These are phyloP conservation scores for Drosophila imparisetae DNA, from an alignment of 2,888 invertebrate species.

Conservation along the genomic window DNA sequence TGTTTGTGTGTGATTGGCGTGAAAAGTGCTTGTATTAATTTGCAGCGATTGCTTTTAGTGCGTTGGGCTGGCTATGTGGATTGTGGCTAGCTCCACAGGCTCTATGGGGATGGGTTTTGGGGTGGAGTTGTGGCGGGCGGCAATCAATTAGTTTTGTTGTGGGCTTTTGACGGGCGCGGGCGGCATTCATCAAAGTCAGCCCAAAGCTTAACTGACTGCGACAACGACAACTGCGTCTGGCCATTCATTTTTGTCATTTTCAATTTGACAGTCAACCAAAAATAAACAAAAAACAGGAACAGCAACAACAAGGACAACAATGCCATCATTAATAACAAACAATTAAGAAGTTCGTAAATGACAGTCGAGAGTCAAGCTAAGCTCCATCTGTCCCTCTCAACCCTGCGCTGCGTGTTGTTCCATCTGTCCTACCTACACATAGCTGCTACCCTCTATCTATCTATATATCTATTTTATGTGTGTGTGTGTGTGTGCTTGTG, in stretches of 20 bases:
- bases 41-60: constrained; percentile 47
- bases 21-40: constrained; percentile 57
- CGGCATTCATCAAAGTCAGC: constrained; percentile 70
- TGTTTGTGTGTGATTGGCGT: constrained; percentile 46
- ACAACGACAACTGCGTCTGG: constrained; percentile 14
- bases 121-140: constrained; percentile 18
- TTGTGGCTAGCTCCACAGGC: not conserved
- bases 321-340: constrained; percentile 73
- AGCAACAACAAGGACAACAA: constrained; percentile 25
- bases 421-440: not conserved
- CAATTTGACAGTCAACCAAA: constrained; percentile 62
- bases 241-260: constrained; percentile 64
- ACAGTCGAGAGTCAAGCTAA: constrained; percentile 50
- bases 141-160: constrained; percentile 67
- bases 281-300: constrained; percentile 36
- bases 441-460: not conserved
- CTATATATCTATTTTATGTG: not conserved
- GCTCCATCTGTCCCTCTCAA: constrained; percentile 19
- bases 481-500: not conserved
- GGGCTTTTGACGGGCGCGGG: constrained; percentile 56
- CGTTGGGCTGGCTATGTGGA: not conserved
- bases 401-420: not conserved
- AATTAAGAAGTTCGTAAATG: constrained; percentile 70
- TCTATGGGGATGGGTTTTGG: not conserved
- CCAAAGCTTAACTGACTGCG: constrained; percentile 38